Evolutionary conservation across 2,888 invertebrate species (phyloP).

Genomic region (Eugnorisma glareosa): DNA sequence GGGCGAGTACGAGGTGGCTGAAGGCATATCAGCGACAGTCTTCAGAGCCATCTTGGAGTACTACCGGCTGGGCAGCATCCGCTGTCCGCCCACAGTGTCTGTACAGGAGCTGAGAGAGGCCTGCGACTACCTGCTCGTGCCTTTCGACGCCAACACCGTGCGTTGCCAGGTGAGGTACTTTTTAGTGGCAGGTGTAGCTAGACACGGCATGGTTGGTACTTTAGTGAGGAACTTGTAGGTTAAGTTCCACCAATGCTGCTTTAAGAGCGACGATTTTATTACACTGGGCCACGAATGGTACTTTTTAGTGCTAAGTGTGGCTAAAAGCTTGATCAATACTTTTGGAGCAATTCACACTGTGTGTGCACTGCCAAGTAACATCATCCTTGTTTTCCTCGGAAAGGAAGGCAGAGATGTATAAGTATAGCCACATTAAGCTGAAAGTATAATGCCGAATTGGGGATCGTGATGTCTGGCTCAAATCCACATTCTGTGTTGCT

Average conservation of each 20-base stretch:
- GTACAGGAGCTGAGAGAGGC: conserved; percentile 99
- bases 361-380: no score
- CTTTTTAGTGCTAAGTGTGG: not conserved
- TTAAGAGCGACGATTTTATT: not conserved
- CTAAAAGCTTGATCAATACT: not conserved
- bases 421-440: no score
- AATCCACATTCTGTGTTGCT: no score
- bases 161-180: conserved; percentile 92
- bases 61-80: conserved; percentile 97
- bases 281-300: not conserved
- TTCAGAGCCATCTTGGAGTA: conserved; percentile 98
- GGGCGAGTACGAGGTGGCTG: conserved; percentile 99
- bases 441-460: no score
- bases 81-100: conserved; percentile 98
- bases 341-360: no score
- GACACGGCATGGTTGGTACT: not conserved
- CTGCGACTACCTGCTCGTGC: conserved; percentile 99
- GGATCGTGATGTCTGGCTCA: no score
- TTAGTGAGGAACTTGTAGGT: not conserved
- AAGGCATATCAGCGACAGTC: conserved; percentile 98
- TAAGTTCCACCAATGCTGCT: not conserved
- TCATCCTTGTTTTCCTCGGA: no score
- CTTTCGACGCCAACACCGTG: conserved; percentile 98
- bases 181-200: not conserved
- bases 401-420: no score